Base-by-base conservation (phyloP, 2,888 invertebrate genomes). In the Ellobium chinense region DNA sequence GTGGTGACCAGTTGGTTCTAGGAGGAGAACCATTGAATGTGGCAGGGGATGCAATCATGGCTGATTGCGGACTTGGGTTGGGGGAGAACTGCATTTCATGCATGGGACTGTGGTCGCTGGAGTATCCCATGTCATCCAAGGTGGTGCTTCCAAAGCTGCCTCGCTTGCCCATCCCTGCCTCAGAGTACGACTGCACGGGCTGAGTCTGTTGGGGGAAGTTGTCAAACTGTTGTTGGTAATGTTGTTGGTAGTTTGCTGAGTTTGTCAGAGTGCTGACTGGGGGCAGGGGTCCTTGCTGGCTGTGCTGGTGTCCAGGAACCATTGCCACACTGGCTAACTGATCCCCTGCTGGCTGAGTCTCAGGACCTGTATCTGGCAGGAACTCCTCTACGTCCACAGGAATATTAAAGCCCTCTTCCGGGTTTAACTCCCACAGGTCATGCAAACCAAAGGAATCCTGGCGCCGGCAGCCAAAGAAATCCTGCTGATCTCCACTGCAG, bases 91-190 rank as follows among this genome's bases (percentile, higher is more conserved):
- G 74, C 4, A 36, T 5, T 34, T 58, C 72, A 72, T 72, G 72
- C 12, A 58, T 56, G 12, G 76, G 63, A 36, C 66, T 66, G 3
- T 54, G 56, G 56, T 76, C 76, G 65, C 76, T 76, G 21, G 14
- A 31, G 54, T 76, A 76, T 1, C 76, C 76, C 12, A 24, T 31
- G 27, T 63, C 63, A 5, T 31, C 65, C 29, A 21, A 21, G 31
- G 65, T 58, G 34, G 65, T 54, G 62, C 37, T 74, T 34, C 54
- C 56, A 27, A 72, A 60, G 46, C 74, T 74, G 29, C 63, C 62
- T 7, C 63, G 36, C 34, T 72, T 72, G 12, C 58, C 37, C 46
- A 14, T 24, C 0, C 36, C 58, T 24, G 9, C n/a, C 9, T 58
- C 72, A 21, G 1, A 21, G 65, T 34, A 12, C 18, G 46, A 46